Base-by-base conservation (phyloP, 1,140 invertebrate genomes). In the Coboldia fuscipes region DNA sequence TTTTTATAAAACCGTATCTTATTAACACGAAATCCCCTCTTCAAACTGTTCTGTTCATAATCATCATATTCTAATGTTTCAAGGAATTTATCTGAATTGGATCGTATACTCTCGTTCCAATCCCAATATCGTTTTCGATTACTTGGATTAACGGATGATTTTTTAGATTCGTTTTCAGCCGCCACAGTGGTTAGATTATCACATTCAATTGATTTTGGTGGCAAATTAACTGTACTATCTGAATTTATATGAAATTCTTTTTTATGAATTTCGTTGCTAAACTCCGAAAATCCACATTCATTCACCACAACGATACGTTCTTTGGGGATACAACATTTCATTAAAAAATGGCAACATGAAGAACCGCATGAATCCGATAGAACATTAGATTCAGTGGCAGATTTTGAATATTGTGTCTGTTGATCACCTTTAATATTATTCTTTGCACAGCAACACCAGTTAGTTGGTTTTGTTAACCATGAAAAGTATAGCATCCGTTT, bases 101-200 rank as follows among this genome's bases (percentile, higher is more conserved):
- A 55, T 28, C 50, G 39, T 29, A 54, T 33, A 41, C 52, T 55
- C 15, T 54, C 52, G 28, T 55, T 52, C 52, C 52, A 55, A 21
- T 48, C 51, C 52, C 52, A 55, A 6, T 23, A 36, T 21, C 30
- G 4, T 37, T 37, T 23, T 31, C 15, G 30, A 4, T 31, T n/a
- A 19, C 30, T 12, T 6, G 6, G 28, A n/a, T 16, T 24, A 6
- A 16, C 28, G 12, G 13, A 23, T 5, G 14, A 27, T n/a, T 31
- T 31, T 16, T 19, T 10, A n/a, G 12, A 16, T 31, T 16, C 28
- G 15, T 16, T 30, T 6, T 7, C 28, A 30, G 28, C 28, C 8
- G 12, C 12, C 4, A 10, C 30, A 17, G 30, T 19, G 3, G 3
- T 24, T n/a, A 7, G 7, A 24, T 24, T 24, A n/a, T 8, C 23